Conservation (phyloP, 2,797 vertebrate species). For the Anisognathus igniventris region DNA sequence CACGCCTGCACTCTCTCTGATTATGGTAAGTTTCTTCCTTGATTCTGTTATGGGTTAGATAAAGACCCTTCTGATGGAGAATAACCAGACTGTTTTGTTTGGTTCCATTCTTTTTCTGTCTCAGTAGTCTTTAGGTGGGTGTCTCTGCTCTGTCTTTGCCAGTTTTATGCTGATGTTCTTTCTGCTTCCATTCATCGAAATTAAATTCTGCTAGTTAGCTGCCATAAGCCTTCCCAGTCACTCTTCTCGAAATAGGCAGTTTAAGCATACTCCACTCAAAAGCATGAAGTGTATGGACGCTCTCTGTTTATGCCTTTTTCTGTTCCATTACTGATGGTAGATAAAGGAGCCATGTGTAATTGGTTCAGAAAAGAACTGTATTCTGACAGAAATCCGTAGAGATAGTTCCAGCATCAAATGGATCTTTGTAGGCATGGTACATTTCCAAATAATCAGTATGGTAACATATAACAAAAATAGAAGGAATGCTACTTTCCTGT, state of each 20-base stretch:
- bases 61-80: neutral
- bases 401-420: neutral
- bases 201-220: neutral
- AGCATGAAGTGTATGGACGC: neutral
- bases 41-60: neutral
- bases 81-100: neutral
- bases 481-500: neutral
- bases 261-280: neutral
- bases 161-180: neutral
- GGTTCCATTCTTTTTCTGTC: neutral
- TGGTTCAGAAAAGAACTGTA: neutral
- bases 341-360: neutral
- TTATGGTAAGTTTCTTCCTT: conserved; percentile 80
- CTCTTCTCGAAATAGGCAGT: neutral
- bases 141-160: neutral
- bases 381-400: neutral
- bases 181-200: neutral
- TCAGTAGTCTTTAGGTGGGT: neutral
- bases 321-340: neutral
- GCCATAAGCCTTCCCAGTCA: neutral
- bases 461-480: neutral
- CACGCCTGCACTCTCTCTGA: conserved; percentile 91
- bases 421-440: neutral
- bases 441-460: neutral
- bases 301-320: neutral